Evolutionary conservation across 2,113 vertebrate species (phyloP).

Genomic region (Suricata suricatta): DNA sequence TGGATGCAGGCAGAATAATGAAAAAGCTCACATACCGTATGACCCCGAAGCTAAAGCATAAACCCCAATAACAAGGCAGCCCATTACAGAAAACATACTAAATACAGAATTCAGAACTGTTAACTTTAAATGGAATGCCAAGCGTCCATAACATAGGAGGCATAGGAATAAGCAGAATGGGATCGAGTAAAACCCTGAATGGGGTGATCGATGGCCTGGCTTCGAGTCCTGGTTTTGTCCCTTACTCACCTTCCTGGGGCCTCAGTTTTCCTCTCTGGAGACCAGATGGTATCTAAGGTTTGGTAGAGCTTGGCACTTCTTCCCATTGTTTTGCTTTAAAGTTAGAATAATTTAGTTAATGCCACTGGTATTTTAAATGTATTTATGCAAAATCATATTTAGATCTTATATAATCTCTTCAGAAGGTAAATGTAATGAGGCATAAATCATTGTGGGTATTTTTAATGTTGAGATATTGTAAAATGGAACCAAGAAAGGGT

Average conservation of each 20-base stretch:
- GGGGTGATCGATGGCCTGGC: neutral
- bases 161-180: neutral
- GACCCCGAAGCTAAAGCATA: neutral
- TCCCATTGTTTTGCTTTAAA: neutral
- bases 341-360: constrained; percentile 20
- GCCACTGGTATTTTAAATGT: neutral
- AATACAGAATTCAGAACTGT: neutral
- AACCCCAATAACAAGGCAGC: neutral
- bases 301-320: neutral
- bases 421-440: constrained; percentile 65
- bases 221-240: neutral
- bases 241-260: neutral
- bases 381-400: constrained; percentile 24
- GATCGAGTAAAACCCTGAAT: neutral
- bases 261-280: constrained; percentile 28
- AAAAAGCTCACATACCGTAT: neutral
- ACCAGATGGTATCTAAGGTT: neutral
- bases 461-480: constrained; percentile 46
- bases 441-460: constrained; percentile 63
- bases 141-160: neutral
- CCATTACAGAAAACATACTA: neutral
- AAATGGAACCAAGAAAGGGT: constrained; percentile 59
- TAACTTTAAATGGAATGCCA: neutral
- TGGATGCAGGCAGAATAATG: neutral
- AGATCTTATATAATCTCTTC: constrained; percentile 32